phyloP scores from a whole-genome alignment of 2,113 vertebrate genomes.

The Isurus oxyrinchus region DNA sequence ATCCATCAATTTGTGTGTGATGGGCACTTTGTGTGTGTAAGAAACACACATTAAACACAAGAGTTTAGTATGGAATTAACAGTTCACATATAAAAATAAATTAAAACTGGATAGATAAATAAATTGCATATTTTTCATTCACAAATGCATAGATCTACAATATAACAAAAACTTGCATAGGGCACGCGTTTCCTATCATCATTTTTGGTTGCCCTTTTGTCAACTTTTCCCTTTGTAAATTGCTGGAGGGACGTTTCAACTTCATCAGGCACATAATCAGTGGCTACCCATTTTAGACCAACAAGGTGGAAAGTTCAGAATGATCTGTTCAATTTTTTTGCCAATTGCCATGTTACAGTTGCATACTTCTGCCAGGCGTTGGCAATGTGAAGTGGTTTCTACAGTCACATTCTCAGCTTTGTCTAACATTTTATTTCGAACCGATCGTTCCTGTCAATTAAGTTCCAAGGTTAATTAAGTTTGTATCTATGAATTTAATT shows the following conservation, averaged over 20 bases:
- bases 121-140: not conserved
- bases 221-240: not conserved
- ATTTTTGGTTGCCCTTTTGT: not conserved
- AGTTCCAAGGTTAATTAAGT: not conserved
- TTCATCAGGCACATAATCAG: not conserved
- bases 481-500: not conserved
- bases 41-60: not conserved
- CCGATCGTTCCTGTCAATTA: not conserved
- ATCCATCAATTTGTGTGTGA: not conserved
- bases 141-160: not conserved
- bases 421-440: not conserved
- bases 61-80: not conserved
- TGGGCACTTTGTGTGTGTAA: not conserved
- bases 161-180: not conserved
- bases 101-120: not conserved
- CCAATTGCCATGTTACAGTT: not conserved
- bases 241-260: not conserved
- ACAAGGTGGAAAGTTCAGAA: not conserved
- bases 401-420: not conserved
- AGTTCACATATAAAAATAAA: not conserved
- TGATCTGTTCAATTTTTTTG: not conserved
- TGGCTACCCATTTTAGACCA: not conserved
- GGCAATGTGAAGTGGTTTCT: not conserved
- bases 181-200: not conserved
- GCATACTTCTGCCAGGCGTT: not conserved